These are phyloP conservation scores for Saxidomus purpurata DNA, from an alignment of 1,140 invertebrate species.

Conservation along the genomic window DNA sequence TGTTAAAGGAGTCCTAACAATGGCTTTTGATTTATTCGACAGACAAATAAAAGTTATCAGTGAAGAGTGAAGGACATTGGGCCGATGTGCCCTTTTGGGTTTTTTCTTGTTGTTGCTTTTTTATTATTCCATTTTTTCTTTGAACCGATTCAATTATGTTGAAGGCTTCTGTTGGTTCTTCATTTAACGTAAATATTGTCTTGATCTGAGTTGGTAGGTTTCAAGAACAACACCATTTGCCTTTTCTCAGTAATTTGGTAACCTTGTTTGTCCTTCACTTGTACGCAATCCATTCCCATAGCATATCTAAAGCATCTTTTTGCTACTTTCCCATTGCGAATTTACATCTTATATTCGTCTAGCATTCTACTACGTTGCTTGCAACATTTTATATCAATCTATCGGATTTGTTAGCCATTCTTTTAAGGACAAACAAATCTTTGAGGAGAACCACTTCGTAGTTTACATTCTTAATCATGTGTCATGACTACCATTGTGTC, in stretches of 20 bases:
- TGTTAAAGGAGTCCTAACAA: neutral
- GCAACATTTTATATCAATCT: neutral
- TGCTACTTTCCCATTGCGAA: neutral
- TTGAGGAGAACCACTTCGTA: neutral
- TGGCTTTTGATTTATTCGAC: neutral
- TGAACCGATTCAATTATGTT: neutral
- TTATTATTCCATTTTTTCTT: neutral
- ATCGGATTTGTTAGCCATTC: neutral
- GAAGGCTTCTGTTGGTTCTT: neutral
- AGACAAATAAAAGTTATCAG: slow-evolving; percentile 10
- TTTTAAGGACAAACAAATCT: slow-evolving; percentile 5
- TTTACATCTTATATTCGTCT: slow-evolving; percentile 20
- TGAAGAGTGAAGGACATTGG: slow-evolving; percentile 2
- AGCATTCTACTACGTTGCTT: neutral
- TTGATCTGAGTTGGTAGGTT: too few species aligned
- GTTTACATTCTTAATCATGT: neutral
- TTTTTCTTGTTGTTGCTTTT: neutral
- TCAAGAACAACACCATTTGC: too few species aligned
- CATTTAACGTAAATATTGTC: too few species aligned
- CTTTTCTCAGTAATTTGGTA: neutral
- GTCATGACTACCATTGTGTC: too few species aligned
- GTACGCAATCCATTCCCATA: neutral
- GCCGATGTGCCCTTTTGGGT: neutral
- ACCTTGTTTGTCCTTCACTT: neutral
- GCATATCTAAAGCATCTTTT: neutral